Conservation (phyloP, 2,888 invertebrate genomes). For the Oxystoma pomonae region DNA sequence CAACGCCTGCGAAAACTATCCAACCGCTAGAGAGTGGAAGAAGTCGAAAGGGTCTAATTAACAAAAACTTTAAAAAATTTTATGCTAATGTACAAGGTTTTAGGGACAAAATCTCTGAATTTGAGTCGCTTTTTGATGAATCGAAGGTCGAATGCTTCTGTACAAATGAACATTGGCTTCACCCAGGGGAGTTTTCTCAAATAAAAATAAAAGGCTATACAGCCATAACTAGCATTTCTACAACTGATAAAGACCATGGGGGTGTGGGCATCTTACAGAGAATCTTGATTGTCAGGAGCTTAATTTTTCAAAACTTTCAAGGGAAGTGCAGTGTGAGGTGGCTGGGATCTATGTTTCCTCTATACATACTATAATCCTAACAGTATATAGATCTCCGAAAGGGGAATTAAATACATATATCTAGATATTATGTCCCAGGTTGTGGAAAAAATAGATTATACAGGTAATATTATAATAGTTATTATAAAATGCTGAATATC, state of each 20-base stretch:
- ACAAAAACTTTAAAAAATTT: not conserved
- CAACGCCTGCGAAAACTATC: not conserved
- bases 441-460: not conserved
- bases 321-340: conserved; percentile 1
- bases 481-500: not conserved
- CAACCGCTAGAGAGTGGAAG: not conserved
- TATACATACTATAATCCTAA: not conserved
- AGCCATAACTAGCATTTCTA: not conserved
- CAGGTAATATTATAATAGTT: not conserved
- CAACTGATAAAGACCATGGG: not conserved
- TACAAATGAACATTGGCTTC: not conserved
- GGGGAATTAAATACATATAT: conserved; percentile 3
- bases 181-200: not conserved
- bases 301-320: not conserved
- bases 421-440: not conserved
- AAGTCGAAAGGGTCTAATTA: not conserved
- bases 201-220: not conserved
- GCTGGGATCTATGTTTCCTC: not conserved
- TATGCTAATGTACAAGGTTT: not conserved
- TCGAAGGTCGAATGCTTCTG: not conserved
- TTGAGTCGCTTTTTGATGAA: not conserved
- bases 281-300: not conserved
- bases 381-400: conserved; percentile 11
- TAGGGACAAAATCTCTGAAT: not conserved
- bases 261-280: not conserved